These are phyloP conservation scores for Acanthiza pusilla DNA, from an alignment of 2,797 vertebrate species.

Conservation along the genomic window DNA sequence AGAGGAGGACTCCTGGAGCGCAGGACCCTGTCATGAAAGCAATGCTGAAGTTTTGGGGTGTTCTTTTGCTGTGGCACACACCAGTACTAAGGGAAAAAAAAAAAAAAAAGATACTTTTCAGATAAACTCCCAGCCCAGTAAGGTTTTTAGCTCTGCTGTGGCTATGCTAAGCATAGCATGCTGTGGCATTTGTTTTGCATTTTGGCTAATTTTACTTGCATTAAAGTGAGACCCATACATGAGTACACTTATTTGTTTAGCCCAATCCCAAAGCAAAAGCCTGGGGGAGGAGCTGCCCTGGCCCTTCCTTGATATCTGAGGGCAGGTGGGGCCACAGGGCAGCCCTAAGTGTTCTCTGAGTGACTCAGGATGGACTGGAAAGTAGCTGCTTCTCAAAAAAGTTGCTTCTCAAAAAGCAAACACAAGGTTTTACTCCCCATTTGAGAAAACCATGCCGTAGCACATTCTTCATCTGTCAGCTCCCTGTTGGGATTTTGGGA, in stretches of 20 bases:
- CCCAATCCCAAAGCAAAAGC: background rate
- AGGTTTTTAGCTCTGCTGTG: background rate
- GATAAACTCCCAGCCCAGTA: background rate
- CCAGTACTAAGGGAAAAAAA: background rate
- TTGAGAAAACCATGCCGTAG: accelerated
- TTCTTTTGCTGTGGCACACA: background rate
- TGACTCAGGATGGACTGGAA: background rate
- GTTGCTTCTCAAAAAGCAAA: background rate
- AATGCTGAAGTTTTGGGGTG: background rate
- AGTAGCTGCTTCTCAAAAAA: background rate
- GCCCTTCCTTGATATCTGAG: background rate
- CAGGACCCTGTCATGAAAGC: background rate
- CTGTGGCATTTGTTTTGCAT: background rate
- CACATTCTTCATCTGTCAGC: accelerated
- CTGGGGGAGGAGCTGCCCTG: background rate
- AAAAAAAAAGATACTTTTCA: background rate
- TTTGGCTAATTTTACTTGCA: background rate
- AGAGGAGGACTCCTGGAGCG: background rate
- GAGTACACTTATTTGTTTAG: background rate
- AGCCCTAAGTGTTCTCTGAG: background rate
- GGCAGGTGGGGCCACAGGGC: background rate
- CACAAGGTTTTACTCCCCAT: accelerated
- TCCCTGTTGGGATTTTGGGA: background rate
- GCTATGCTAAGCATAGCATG: background rate
- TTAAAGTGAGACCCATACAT: accelerated